Evolutionary conservation across 2,797 vertebrate species (phyloP), one percentile per base, ranked within the genome.

Genomic region (Sparidentex hasta): DNA sequence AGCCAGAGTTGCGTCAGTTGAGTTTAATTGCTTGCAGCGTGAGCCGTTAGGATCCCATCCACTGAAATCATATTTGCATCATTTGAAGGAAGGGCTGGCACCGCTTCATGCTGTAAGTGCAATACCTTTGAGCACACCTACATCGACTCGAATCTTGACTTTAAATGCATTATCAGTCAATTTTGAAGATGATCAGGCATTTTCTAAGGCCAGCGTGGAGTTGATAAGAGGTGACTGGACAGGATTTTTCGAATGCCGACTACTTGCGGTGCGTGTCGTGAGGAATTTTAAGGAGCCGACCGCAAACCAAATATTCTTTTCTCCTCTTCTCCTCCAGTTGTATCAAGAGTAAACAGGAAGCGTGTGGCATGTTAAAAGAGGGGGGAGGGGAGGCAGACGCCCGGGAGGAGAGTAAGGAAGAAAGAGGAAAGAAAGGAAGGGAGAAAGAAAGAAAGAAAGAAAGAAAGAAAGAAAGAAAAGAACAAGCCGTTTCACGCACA

Each of bases 321-420:
- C 80, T 82, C 88, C 78, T 84, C 58, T 69, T 80, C 80, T 83
- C 88, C 78, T 92, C 65, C 88, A 88, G 75, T 94, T 92, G 90
- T 91, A 88, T 93, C 84, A 92, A 91, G 89, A 91, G 92, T 94
- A 94, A 96, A 96, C 94, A 96, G 94, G 94, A 95, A 95, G 79
- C 59, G 65, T 85, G 87, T 90, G 90, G 88, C 90, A 90, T 92
- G 87, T 80, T 87, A 74, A 55, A 68, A 71, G 29, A 27, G 81
- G 89, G 89, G 90, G 91, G 88, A 87, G 68, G 91, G 84, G 90
- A 76, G 23, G 56, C 68, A 80, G 47, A 46, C 58, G 80, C 69
- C 70, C 7, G 63, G 64, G 27, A 50, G 52, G 50, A 54, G 47
- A 56, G 70, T n/a, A 71, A 65, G 23, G 76, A 82, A 51, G n/a